Evolutionary conservation across 2,888 invertebrate species (phyloP).

Genomic region (Macrophya annulata): DNA sequence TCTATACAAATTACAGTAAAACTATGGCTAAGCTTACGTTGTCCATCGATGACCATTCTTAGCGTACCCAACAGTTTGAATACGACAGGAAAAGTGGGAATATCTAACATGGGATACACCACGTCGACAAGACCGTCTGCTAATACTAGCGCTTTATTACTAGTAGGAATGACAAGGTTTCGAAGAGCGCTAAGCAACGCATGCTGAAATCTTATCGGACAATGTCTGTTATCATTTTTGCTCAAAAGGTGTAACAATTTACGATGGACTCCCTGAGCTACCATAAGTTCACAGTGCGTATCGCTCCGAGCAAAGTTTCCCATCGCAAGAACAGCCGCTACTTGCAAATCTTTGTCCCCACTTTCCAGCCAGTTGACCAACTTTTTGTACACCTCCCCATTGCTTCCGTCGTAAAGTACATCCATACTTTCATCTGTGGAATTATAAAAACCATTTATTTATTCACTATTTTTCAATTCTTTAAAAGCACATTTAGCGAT

Average conservation of each 20-base stretch:
- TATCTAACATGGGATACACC: constrained; percentile 86
- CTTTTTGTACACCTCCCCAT: constrained; percentile 87
- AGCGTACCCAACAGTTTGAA: constrained; percentile 93
- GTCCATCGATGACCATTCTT: constrained; percentile 93
- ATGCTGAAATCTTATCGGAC: constrained; percentile 83
- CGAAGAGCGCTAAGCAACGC: constrained; percentile 90
- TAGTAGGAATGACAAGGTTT: constrained; percentile 87
- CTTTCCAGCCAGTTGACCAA: constrained; percentile 90
- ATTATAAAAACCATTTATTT: constrained; percentile 58
- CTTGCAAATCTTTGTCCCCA: constrained; percentile 87
- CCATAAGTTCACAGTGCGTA: constrained; percentile 91
- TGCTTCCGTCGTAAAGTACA: constrained; percentile 88
- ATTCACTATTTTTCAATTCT: neutral
- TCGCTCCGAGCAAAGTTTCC: constrained; percentile 96
- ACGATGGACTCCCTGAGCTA: constrained; percentile 88
- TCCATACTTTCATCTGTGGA: constrained; percentile 92
- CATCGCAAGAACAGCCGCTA: constrained; percentile 92
- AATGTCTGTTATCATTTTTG: constrained; percentile 66
- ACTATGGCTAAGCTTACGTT: constrained; percentile 81
- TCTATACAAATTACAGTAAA: neutral
- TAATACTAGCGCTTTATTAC: constrained; percentile 89
- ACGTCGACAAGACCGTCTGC: constrained; percentile 88
- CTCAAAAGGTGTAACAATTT: constrained; percentile 81
- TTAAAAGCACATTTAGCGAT: constrained; percentile 13
- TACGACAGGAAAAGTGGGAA: constrained; percentile 89